Evolutionary conservation across 2,888 invertebrate species (phyloP), one percentile per base, ranked within the genome.

Genomic region (Microplitis manilae): DNA sequence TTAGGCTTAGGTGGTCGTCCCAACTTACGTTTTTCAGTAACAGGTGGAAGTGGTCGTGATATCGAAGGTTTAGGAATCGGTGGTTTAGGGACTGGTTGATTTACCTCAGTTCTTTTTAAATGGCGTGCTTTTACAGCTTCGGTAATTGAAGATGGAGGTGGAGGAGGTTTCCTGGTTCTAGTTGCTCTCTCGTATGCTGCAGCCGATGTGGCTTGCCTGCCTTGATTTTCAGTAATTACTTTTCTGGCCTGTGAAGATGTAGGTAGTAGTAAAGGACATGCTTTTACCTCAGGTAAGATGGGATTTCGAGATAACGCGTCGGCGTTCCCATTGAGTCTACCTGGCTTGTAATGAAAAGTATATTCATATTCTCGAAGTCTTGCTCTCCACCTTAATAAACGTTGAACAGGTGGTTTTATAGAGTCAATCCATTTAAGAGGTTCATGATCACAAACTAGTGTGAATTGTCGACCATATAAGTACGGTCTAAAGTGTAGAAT

Each of bases 401-500:
- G n/a, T 30, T 64, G 60, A 0, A 67, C 68, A 6, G 79, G 77
- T 2, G 73, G 70, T 6, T 70, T 75, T 0, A 71, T 64, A 7
- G 73, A 74, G 7, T 74, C 67, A 13, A 80, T 62, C 73, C 76
- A 79, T 62, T 76, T 77, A 0, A 79, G 64, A 1, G 79, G 78
- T 50, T 77, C 76, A 17, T 81, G 80, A 40, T 80, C 79, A 2
- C 68, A 74, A 1, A 79, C 62, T 7, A 79, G 65, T 0, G 60
- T 77, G 40, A 80, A 77, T 9, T 79, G 68, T 2, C 60, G 62
- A 1, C 77, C 81, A 30, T 79, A 79, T 0, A 81, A 13, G 39
- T 76, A 81, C 5, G 74, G 75, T 5, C 73, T 6, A 8, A 80
- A 78, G 6, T 81, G 80, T 39, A 77, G 40, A 15, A 72, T 61